Base-by-base conservation (phyloP, 1,140 invertebrate species). In the Akabosia matsudoensis region DNA sequence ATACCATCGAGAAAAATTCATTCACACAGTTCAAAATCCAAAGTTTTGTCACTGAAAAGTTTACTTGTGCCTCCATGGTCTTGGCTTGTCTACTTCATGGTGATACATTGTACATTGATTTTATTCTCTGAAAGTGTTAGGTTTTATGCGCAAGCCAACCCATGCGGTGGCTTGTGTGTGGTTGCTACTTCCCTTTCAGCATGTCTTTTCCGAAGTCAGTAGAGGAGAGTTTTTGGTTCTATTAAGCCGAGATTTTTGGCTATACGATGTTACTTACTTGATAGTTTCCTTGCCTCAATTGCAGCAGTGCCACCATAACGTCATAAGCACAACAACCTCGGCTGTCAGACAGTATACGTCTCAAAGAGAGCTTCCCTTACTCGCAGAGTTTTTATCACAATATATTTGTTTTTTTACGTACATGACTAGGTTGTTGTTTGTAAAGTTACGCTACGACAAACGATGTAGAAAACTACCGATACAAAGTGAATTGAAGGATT, bases 101-200 rank as follows among this genome's bases (percentile, higher is more conserved):
- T 16, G 54, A 56, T 10, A 56, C 54, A 45, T n/a, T n/a, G n/a
- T 45, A 45, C 37, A 56, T 56, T 56, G 54, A 56, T 56, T 56
- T 56, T 56, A 22, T 56, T 10, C 54, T 56, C 22, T 56, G 24
- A 56, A 56, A 56, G 54, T 56, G 54, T 56, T 56, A n/a, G 54
- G 54, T 22, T 56, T 56, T 16, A 56, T 56, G 54, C 54, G 54
- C 54, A 56, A 56, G 54, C 54, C 54, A 56, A 56, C 54, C 54
- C 54, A 56, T 24, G 54, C 54, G 54, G 54, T 56, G 54, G 54
- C 54, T 56, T 56, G 10, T 56, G 10, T 56, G 54, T 56, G 54
- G 54, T 56, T 56, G 54, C 10, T 56, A 22, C 24, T 56, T 56
- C 54, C 54, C 54, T 24, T n/a, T n/a, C 54, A n/a, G 37, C 22